Evolutionary conservation across 2,113 vertebrate genomes (phyloP).

Genomic region (Triplophysa rosa): DNA sequence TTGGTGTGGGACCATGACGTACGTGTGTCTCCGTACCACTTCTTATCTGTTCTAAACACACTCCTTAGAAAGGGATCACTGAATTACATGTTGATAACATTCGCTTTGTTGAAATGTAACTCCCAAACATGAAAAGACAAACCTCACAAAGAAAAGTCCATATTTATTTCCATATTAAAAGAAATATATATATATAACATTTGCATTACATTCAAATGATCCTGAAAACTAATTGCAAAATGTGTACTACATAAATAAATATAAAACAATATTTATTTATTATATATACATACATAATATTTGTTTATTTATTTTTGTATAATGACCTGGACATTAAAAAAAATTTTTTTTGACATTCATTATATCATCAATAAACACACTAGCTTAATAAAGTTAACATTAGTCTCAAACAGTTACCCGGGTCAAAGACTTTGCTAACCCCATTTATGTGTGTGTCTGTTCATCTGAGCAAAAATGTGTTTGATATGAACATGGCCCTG

Average conservation of each 20-base stretch:
- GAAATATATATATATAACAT: no score
- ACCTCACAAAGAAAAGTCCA: no score
- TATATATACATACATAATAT: no score
- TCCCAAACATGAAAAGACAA: no score
- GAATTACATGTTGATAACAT: background rate
- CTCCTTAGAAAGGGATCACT: background rate
- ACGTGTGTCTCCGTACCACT: background rate
- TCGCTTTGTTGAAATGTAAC: background rate
- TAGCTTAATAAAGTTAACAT: background rate
- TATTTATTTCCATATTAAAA: no score
- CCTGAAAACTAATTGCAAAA: no score
- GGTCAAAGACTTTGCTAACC: constrained; percentile 2
- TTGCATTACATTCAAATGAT: no score
- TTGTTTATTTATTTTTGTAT: no score
- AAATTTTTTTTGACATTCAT: no score
- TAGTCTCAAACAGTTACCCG: background rate
- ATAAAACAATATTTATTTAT: no score
- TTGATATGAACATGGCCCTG: background rate
- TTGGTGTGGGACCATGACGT: background rate
- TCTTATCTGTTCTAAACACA: constrained; percentile 42
- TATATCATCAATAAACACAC: background rate
- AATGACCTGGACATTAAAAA: no score
- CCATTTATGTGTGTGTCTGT: constrained; percentile 14
- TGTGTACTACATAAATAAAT: no score
- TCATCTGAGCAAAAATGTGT: background rate